Evolutionary conservation across 2,113 vertebrate genomes (phyloP).

Genomic region (Neopipo cinnamomea): DNA sequence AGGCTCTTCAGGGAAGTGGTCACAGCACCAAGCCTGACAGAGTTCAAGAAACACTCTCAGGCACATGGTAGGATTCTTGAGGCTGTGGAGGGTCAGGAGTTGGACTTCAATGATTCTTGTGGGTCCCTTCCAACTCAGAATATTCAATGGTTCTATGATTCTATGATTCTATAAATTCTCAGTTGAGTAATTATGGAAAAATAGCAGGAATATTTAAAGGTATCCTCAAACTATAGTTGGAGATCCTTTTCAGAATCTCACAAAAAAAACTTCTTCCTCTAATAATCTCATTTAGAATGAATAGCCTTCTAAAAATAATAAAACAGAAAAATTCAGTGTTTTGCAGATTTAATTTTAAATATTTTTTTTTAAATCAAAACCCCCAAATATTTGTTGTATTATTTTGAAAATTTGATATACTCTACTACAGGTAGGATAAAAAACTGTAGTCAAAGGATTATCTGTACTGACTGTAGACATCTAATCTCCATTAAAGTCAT

Average conservation of each 20-base stretch:
- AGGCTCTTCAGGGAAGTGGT: neutral
- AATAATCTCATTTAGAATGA: neutral
- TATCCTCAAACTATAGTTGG: neutral
- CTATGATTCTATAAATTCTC: neutral
- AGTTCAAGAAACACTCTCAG: neutral
- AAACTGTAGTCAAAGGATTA: neutral
- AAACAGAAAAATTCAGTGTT: neutral
- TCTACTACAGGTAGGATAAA: neutral
- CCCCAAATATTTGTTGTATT: neutral
- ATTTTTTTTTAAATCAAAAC: neutral
- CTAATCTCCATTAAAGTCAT: neutral
- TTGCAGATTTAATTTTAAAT: neutral
- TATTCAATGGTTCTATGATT: neutral
- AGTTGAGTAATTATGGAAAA: neutral
- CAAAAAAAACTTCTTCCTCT: neutral
- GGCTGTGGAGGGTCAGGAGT: neutral
- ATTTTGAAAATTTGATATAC: neutral
- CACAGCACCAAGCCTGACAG: neutral
- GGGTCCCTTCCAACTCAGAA: neutral
- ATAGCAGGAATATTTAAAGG: neutral
- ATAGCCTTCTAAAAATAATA: neutral
- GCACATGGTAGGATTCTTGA: neutral
- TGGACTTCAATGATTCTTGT: neutral
- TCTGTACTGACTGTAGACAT: neutral
- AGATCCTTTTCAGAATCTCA: neutral